These are phyloP conservation scores for Chloroclystis v-ata DNA, from an alignment of 2,888 invertebrate genomes.

Conservation along the genomic window DNA sequence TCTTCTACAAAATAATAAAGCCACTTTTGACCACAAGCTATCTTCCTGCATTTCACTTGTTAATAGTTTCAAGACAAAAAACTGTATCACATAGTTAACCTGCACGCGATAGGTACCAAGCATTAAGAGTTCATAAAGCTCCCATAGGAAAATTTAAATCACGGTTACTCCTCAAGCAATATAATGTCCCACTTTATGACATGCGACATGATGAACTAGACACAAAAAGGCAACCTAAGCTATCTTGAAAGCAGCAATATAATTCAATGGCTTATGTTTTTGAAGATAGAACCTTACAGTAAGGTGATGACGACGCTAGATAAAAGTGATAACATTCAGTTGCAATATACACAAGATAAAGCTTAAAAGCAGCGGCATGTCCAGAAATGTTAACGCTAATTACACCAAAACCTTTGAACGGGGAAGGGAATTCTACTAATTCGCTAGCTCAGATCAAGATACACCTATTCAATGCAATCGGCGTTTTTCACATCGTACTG, in stretches of 20 bases:
- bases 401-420: constrained; percentile 20
- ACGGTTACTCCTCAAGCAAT: background rate
- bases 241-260: too few species aligned
- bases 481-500: constrained; percentile 13
- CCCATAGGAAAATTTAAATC: constrained; percentile 1
- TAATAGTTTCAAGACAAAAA: constrained; percentile 6
- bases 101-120: constrained; percentile 12
- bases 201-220: too few species aligned
- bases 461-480: constrained; percentile 17
- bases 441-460: constrained; percentile 15
- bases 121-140: constrained; percentile 4
- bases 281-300: too few species aligned
- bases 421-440: constrained; percentile 16
- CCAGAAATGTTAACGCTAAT: constrained; percentile 11
- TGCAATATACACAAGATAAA: background rate
- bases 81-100: constrained; percentile 8
- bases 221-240: too few species aligned
- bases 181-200: too few species aligned
- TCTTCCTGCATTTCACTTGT: constrained; percentile 14
- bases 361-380: constrained; percentile 3
- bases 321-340: background rate
- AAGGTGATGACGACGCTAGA: background rate
- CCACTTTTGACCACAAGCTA: constrained; percentile 6
- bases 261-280: too few species aligned
- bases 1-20: constrained; percentile 9